A percentile compares a stretch with the other conserved stretches of the same genome.
Conservation (phyloP, 1,140 invertebrate species). For the Arctopsyche grandis region DNA sequence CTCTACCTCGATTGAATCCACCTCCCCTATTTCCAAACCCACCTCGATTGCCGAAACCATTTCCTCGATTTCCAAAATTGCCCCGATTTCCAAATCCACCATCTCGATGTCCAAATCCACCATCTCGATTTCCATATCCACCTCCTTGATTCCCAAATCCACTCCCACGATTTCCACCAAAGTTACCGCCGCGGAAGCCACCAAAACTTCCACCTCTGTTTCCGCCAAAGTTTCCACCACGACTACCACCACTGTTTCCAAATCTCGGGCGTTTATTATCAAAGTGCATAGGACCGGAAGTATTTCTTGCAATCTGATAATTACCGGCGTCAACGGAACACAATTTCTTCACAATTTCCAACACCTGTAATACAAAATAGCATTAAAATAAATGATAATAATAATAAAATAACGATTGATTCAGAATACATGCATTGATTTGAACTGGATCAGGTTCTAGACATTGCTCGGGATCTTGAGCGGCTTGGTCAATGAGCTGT, state of each 20-base stretch:
- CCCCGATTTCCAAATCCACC: slow-evolving; percentile 52
- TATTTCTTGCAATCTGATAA: slow-evolving; percentile 70
- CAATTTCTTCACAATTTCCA: slow-evolving; percentile 73
- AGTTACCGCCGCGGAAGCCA: slow-evolving; percentile 52
- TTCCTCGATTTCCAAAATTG: slow-evolving; percentile 30
- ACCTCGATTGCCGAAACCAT: slow-evolving; percentile 47
- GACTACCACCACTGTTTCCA: background rate
- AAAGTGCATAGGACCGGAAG: slow-evolving; percentile 57
- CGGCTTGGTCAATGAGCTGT: slow-evolving; percentile 80
- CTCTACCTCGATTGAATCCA: background rate
- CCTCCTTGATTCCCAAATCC: background rate
- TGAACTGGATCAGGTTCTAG: slow-evolving; percentile 67
- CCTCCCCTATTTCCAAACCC: slow-evolving; percentile 31
- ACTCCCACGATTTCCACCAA: slow-evolving; percentile 42
- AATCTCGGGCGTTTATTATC: slow-evolving; percentile 58
- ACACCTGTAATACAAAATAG: slow-evolving; percentile 63
- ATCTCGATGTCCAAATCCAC: slow-evolving; percentile 42
- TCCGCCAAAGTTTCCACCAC: background rate
- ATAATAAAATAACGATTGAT: slow-evolving; percentile 56
- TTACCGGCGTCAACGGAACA: slow-evolving; percentile 80
- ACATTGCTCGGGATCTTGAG: slow-evolving; percentile 80
- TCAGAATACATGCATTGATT: slow-evolving; percentile 59
- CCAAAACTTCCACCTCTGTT: slow-evolving; percentile 32
- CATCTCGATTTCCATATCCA: background rate
- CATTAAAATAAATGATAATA: slow-evolving; percentile 42